Evolutionary conservation across 2,797 vertebrate genomes (phyloP).

Genomic region (Basileuterus tristriatus): DNA sequence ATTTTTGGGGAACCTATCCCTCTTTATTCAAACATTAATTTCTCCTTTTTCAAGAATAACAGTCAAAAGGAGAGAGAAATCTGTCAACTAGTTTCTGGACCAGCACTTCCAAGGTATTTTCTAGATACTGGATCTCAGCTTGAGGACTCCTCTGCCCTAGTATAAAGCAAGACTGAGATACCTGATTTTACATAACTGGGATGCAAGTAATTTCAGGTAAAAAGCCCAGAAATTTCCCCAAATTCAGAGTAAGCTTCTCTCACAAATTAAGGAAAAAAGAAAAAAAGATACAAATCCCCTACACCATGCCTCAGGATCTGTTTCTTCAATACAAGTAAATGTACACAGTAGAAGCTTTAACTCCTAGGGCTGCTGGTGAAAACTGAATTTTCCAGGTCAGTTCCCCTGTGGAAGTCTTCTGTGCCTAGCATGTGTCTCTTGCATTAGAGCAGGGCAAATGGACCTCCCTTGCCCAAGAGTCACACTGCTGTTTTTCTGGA

Average conservation of each 20-base stretch:
- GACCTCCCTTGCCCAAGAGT: not conserved
- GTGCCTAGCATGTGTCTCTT: not conserved
- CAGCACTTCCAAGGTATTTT: not conserved
- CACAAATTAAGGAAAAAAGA: not conserved
- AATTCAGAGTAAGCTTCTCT: not conserved
- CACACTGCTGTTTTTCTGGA: not conserved
- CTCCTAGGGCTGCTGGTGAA: not conserved
- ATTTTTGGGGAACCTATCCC: not conserved
- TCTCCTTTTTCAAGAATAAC: not conserved
- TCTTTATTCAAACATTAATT: not conserved
- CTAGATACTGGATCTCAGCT: not conserved
- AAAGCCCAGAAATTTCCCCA: not conserved
- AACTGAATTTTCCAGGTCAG: not conserved
- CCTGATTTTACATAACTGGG: not conserved
- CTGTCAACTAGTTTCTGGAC: not conserved
- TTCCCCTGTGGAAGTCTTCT: not conserved
- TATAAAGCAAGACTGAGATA: not conserved
- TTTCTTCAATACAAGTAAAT: not conserved
- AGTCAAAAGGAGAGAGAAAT: not conserved
- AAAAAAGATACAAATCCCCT: not conserved
- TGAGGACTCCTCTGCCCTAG: not conserved
- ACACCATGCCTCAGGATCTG: not conserved
- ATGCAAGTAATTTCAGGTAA: not conserved
- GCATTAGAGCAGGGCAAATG: not conserved
- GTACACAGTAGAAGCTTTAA: not conserved